Percentiles rank a stretch among this genome's conserved stretches.
Evolutionary conservation across 2,888 invertebrate genomes (phyloP).

Genomic region (Nudaria mundana): DNA sequence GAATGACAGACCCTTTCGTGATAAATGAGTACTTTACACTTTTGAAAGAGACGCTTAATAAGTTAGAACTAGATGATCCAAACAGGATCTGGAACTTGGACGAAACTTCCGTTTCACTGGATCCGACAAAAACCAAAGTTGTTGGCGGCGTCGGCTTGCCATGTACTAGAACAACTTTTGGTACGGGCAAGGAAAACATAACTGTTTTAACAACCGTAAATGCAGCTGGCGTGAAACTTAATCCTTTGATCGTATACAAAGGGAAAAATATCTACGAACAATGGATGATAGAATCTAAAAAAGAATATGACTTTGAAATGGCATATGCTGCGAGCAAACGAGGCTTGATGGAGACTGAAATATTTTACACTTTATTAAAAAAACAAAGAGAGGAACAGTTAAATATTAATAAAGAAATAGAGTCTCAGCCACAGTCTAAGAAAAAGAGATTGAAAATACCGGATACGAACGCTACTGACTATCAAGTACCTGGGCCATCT

Average conservation of each 20-base stretch:
- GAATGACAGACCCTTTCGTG: background rate
- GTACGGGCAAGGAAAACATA: constrained; percentile 14
- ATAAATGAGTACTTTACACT: too few species aligned
- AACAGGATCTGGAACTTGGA: constrained; percentile 27
- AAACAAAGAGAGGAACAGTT: too few species aligned
- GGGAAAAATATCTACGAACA: constrained; percentile 28
- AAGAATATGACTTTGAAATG: constrained; percentile 31
- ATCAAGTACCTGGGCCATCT: too few species aligned
- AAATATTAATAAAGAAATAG: too few species aligned
- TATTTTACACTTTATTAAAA: constrained; percentile 40
- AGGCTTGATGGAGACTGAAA: constrained; percentile 42
- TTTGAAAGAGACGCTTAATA: too few species aligned
- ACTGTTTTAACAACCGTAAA: constrained; percentile 19
- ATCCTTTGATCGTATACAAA: constrained; percentile 18
- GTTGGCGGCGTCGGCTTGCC: constrained; percentile 16
- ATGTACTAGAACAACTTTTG: constrained; percentile 19
- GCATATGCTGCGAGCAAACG: constrained; percentile 40
- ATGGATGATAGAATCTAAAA: constrained; percentile 33
- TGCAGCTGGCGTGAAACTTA: constrained; percentile 20
- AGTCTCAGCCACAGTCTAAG: too few species aligned
- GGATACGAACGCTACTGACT: too few species aligned
- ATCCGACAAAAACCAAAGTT: constrained; percentile 32
- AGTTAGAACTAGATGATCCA: constrained; percentile 3
- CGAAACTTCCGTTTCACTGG: constrained; percentile 23
- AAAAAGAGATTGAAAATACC: too few species aligned